Evolutionary conservation across 2,888 invertebrate genomes (phyloP), one percentile per base, ranked within the genome.

Genomic region (Troglohyphantes excavatus): DNA sequence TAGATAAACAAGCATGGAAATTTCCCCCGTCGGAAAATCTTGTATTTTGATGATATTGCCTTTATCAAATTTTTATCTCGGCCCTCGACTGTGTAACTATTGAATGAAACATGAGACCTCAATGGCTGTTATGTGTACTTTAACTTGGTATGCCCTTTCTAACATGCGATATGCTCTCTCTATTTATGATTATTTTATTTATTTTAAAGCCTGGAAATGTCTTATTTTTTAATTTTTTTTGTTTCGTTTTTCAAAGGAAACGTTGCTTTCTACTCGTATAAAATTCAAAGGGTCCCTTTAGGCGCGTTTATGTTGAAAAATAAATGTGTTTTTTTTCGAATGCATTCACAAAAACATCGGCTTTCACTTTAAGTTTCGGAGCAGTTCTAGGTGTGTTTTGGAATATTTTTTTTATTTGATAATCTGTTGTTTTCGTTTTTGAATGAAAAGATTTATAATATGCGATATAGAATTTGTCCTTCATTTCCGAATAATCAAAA

Each of bases 91-190:
- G 19, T 81, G 46, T 27, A 82, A 53, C 23, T 82, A 53, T 59
- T 82, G 82, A 82, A 82, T 70, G 70, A 82, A 70, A 82, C 82
- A 82, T 82, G 82, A 82, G 82, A 33, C 19, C 61, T 53, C 72
- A 72, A 23, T 72, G 72, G 7, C 23, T 19, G 27, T 26, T 17
- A 7, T 27, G n/a, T 46, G 27, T 53, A 7, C 26, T n/a, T 46
- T 27, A 72, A 46, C 19, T 39, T 11, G 3, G 26, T 46, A 72
- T 26, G 26, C 46, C 26, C 46, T 7, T 19, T n/a, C 5, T 53
- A 53, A 7, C 13, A 53, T 53, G 6, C 33, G 33, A 33, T 3
- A 53, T 11, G 67, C 13, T 23, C 21, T 68, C 33, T 19, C 46
- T 46, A 1, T 11, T 53, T n/a, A 39, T 39, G 17, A 53, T 9